Evolutionary conservation across 2,888 invertebrate species (phyloP), one percentile per base, ranked within the genome.

Genomic region (Brachycybe producta): DNA sequence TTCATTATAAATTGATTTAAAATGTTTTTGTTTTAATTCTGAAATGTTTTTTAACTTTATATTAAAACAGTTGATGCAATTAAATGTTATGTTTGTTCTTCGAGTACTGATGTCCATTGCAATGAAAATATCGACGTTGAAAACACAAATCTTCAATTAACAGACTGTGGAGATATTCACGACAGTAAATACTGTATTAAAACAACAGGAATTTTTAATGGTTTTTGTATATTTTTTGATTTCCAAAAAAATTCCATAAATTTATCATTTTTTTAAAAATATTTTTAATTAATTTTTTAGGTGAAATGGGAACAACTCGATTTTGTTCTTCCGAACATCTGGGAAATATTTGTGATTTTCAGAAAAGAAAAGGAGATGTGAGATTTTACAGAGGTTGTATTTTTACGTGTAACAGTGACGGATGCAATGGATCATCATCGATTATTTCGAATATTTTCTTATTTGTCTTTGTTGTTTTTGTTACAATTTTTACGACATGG

Each of bases 321-420:
- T 88, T 78, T 63, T 91, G 91, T 65, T 88, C 90, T 1, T 79
- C 88, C 0, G 70, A 82, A 60, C 82, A 90, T 66, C 70, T 87
- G 61, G 90, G 90, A 15, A 87, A 86, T 66, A 87, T 85, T 61
- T 91, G 91, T 67, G 82, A 88, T 64, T 87, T 85, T 66, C 85
- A 88, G 1, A 71, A 75, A 55, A 82, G 88, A 57, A 80, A 80
- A 5, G 90, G 90, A n/a, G 91, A 91, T 65, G 76, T 74, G 59
- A 68, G 86, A 59, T 78, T 79, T 52, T 90, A 90, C 66, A 75
- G 90, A 57, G 86, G 88, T 2, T 91, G 91, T 66, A 78, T 90
- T 48, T 87, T 77, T 64, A 90, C 90, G 0, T 91, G 91, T 61
- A 70, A 72, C 51, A 75, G 78, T 1, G 83, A 90, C 62, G 87